These are phyloP conservation scores for Zele albiditarsus DNA, from an alignment of 2,888 invertebrate genomes.

Conservation along the genomic window DNA sequence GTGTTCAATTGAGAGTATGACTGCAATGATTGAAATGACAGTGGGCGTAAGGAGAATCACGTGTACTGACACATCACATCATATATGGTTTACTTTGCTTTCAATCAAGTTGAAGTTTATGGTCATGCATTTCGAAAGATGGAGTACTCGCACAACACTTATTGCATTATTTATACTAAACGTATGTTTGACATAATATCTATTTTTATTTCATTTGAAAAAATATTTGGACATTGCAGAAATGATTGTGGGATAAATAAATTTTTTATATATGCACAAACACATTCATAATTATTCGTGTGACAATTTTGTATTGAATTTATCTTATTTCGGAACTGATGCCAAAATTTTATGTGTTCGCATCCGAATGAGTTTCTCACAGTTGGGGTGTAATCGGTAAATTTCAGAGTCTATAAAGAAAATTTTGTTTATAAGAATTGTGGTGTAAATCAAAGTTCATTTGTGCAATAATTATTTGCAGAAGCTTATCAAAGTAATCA, in stretches of 20 bases:
- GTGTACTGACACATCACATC: not conserved
- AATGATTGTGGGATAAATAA: not conserved
- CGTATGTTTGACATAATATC: not conserved
- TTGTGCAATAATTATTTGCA: too few relatives aligned
- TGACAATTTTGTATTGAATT: too few relatives aligned
- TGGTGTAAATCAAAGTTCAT: too few relatives aligned
- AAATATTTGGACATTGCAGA: not conserved
- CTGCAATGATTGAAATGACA: constrained; percentile 3
- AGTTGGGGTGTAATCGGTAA: too few relatives aligned
- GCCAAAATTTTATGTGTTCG: too few relatives aligned
- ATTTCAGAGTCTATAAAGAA: too few relatives aligned
- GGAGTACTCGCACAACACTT: not conserved
- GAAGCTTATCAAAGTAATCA: too few relatives aligned
- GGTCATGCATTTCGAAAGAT: constrained; percentile 8
- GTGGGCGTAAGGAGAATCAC: constrained; percentile 15
- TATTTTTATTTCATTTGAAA: constrained; percentile 1
- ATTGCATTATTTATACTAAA: not conserved
- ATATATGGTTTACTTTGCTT: constrained; percentile 25
- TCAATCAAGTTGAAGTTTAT: constrained; percentile 29
- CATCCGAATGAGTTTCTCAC: too few relatives aligned
- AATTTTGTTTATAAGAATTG: too few relatives aligned
- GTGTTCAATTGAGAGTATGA: not conserved
- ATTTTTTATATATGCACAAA: too few relatives aligned
- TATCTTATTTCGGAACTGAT: too few relatives aligned
- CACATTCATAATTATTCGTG: too few relatives aligned